Conservation (phyloP, 2,888 invertebrate genomes). For the Rotaria socialis region DNA sequence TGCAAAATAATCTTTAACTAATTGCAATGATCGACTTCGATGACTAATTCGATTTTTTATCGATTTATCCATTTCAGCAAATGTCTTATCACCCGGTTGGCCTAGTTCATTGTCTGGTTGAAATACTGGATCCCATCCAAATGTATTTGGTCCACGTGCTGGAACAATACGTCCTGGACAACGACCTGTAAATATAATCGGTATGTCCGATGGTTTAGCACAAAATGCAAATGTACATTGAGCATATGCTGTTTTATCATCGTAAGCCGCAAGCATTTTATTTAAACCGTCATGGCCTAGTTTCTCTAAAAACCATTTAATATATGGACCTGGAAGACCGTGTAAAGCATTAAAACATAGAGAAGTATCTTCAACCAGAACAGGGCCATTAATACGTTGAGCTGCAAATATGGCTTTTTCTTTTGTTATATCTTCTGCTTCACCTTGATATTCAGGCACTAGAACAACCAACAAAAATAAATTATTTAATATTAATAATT, state of each 20-base stretch:
- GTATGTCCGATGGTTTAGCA: slow-evolving; percentile 60
- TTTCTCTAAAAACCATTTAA: slow-evolving; percentile 65
- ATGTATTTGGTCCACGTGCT: slow-evolving; percentile 77
- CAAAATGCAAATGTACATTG: slow-evolving; percentile 83
- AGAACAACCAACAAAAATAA: background rate
- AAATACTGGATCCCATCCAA: slow-evolving; percentile 97
- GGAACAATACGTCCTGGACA: slow-evolving; percentile 79
- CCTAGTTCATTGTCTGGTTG: slow-evolving; percentile 61
- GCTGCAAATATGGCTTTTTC: slow-evolving; percentile 83
- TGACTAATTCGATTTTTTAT: slow-evolving; percentile 91
- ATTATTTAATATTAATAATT: too few relatives aligned
- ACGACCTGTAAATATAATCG: slow-evolving; percentile 70
- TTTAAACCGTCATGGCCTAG: slow-evolving; percentile 51
- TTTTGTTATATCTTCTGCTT: slow-evolving; percentile 77
- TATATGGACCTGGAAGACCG: slow-evolving; percentile 82
- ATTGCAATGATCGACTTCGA: slow-evolving; percentile 59
- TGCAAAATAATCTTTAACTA: background rate
- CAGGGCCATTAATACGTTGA: slow-evolving; percentile 72
- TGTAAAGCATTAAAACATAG: slow-evolving; percentile 85
- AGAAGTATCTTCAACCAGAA: slow-evolving; percentile 86
- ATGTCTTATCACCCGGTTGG: slow-evolving; percentile 65
- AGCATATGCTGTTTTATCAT: slow-evolving; percentile 85
- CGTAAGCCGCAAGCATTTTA: slow-evolving; percentile 64
- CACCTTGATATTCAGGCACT: slow-evolving; percentile 86
- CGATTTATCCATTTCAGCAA: slow-evolving; percentile 78